Percentiles rank a stretch among this genome's conserved stretches.
Conservation (phyloP, 2,113 vertebrate species). For the Danionella cerebrum region DNA sequence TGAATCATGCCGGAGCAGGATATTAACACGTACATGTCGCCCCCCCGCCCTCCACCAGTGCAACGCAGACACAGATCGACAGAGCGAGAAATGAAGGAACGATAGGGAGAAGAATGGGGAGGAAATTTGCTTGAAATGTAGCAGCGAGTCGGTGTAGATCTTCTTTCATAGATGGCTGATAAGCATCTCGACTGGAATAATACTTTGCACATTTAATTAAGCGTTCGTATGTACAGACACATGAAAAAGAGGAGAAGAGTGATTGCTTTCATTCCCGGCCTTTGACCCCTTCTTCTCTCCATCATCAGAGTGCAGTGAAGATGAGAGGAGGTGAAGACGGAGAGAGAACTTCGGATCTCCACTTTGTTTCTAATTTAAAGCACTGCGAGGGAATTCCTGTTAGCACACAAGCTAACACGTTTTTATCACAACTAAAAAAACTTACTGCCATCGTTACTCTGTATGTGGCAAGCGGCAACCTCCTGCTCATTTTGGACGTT, state of each 20-base stretch:
- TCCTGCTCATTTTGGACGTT: too few relatives aligned
- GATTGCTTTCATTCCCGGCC: constrained; percentile 50
- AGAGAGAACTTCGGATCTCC: constrained; percentile 44
- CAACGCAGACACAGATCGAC: constrained; percentile 51
- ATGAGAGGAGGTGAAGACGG: constrained; percentile 25
- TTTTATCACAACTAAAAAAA: too few relatives aligned
- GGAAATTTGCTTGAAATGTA: constrained; percentile 82
- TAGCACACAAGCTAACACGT: constrained; percentile 47
- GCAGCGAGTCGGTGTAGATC: constrained; percentile 81
- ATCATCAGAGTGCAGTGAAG: constrained; percentile 51
- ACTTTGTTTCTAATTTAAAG: constrained; percentile 57
- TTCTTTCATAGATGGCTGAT: constrained; percentile 86
- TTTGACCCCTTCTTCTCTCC: constrained; percentile 54
- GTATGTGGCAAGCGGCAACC: too few relatives aligned
- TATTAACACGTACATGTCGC: constrained; percentile 21
- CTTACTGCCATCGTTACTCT: too few relatives aligned
- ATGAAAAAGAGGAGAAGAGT: constrained; percentile 14
- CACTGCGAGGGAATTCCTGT: constrained; percentile 62
- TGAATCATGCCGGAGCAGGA: constrained; percentile 25
- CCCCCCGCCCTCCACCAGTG: constrained; percentile 35
- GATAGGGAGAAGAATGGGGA: constrained; percentile 64
- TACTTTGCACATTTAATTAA: constrained; percentile 99
- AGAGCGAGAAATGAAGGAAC: constrained; percentile 60
- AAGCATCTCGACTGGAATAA: constrained; percentile 94
- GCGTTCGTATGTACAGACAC: constrained; percentile 68